Evolutionary conservation across 1,140 invertebrate genomes (phyloP).

Genomic region (Drosophila pallidifrons): DNA sequence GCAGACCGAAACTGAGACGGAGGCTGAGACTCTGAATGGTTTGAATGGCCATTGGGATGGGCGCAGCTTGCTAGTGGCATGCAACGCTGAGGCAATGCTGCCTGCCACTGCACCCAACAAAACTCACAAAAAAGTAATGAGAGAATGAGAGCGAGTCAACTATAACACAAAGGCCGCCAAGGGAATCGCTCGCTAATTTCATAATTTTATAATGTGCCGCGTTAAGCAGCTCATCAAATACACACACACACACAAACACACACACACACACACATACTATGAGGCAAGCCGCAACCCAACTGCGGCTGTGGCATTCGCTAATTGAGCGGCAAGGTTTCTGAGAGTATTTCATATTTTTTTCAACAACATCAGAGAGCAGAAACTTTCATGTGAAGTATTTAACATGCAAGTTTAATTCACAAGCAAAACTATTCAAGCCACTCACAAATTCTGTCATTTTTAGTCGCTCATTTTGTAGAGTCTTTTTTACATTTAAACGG

Average conservation of each 20-base stretch:
- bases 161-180: constrained; percentile 28
- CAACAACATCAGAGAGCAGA: too few species aligned
- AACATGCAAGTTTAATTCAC: too few species aligned
- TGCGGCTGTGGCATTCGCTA: too few species aligned
- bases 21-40: not conserved
- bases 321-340: too few species aligned
- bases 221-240: not conserved
- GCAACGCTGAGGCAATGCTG: constrained; percentile 5
- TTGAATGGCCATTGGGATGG: not conserved
- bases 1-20: constrained; percentile 26
- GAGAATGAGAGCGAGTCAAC: constrained; percentile 13
- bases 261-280: not conserved
- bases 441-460: too few species aligned
- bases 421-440: too few species aligned
- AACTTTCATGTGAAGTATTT: too few species aligned
- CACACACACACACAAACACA: not conserved
- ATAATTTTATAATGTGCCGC: constrained; percentile 39
- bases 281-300: too few species aligned
- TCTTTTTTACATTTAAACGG: too few species aligned
- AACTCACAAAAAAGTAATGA: not conserved
- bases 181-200: constrained; percentile 36
- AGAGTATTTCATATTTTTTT: too few species aligned
- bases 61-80: constrained; percentile 5
- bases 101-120: not conserved
- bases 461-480: too few species aligned